Conservation (phyloP, 2,113 vertebrate species). For the Gorsachius goisagi region DNA sequence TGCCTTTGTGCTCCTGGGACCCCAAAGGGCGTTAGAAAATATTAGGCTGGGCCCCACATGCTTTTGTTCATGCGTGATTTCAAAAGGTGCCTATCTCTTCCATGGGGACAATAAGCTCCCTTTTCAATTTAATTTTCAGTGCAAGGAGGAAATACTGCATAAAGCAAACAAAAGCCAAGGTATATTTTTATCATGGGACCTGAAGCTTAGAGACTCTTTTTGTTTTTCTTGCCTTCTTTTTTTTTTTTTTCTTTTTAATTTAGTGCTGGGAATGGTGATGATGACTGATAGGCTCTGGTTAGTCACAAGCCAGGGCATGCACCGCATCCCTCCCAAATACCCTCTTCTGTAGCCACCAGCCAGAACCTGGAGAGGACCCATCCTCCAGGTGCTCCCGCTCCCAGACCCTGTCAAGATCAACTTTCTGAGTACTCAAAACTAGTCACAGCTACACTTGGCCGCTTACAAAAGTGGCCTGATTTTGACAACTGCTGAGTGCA, state of each 20-base stretch:
- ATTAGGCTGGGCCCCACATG: neutral
- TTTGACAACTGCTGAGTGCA: slow-evolving; percentile 44
- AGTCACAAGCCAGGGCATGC: neutral
- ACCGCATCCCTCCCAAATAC: neutral
- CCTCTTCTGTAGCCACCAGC: neutral
- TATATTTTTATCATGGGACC: neutral
- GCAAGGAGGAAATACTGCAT: neutral
- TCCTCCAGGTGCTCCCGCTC: neutral
- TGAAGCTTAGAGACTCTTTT: neutral
- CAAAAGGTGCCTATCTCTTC: neutral
- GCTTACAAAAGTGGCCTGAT: neutral
- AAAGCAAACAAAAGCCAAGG: neutral
- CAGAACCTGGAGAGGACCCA: neutral
- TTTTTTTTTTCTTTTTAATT: neutral
- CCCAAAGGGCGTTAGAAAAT: neutral
- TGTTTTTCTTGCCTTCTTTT: neutral
- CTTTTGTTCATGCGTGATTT: neutral
- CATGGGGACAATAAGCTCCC: neutral
- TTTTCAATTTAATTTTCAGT: neutral
- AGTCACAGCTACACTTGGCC: neutral
- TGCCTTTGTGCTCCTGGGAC: neutral
- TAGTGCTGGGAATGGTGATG: neutral
- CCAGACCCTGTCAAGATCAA: neutral
- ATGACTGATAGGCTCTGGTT: neutral
- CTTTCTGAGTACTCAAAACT: neutral